Evolutionary conservation across 1,140 invertebrate species (phyloP).

Genomic region (Aphaenogaster rudis): DNA sequence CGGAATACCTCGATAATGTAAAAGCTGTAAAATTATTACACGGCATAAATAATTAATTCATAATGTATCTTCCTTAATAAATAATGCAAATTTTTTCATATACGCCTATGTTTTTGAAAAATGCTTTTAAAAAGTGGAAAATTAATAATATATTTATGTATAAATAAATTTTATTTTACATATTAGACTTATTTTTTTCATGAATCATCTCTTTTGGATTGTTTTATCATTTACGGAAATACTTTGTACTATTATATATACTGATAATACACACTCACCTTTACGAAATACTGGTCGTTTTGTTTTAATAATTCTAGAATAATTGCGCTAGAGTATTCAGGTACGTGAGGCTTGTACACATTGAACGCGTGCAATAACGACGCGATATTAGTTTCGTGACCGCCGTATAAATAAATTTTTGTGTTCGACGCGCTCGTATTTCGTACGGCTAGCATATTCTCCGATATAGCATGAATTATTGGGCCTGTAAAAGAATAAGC

Average conservation of each 20-base stretch:
- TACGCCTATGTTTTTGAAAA: neutral
- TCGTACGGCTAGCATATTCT: slow-evolving; percentile 83
- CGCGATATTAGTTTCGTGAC: slow-evolving; percentile 91
- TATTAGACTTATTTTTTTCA: neutral
- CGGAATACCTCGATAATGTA: slow-evolving; percentile 87
- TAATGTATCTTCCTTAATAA: neutral
- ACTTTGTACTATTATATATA: slow-evolving; percentile 15
- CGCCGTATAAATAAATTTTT: slow-evolving; percentile 89
- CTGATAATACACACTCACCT: slow-evolving; percentile 80
- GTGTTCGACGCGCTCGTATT: slow-evolving; percentile 73
- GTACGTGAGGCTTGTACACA: slow-evolving; percentile 88
- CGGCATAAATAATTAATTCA: neutral
- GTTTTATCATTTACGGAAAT: neutral
- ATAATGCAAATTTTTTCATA: neutral
- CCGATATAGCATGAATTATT: slow-evolving; percentile 87
- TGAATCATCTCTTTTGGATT: neutral
- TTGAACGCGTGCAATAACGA: slow-evolving; percentile 89
- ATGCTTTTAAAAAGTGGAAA: neutral
- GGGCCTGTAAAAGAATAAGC: slow-evolving; percentile 81
- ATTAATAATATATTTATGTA: neutral
- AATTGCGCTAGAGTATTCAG: slow-evolving; percentile 87
- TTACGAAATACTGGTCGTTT: slow-evolving; percentile 84
- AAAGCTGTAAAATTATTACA: slow-evolving; percentile 57
- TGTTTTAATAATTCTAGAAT: slow-evolving; percentile 80
- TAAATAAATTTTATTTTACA: neutral